Conservation (phyloP, 2,888 invertebrate genomes). For the Cephus runcator region DNA sequence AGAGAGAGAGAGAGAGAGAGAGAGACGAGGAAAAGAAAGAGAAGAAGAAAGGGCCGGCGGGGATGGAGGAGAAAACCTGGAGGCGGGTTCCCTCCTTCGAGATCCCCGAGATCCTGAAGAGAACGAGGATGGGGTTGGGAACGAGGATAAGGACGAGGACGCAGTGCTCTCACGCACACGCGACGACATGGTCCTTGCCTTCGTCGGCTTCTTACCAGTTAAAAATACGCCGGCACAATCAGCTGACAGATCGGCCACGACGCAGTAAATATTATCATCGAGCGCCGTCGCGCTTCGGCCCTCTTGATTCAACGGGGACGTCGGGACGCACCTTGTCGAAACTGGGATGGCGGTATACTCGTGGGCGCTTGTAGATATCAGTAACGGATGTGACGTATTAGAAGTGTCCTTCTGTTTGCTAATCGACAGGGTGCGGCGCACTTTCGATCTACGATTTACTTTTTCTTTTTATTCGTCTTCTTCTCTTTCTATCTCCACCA, state of each 20-base stretch:
- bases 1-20: too few species aligned
- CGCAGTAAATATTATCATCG: constrained; percentile 54
- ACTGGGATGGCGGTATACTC: constrained; percentile 24
- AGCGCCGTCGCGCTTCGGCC: constrained; percentile 11
- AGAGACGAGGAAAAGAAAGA: not conserved
- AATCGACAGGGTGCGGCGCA: not conserved
- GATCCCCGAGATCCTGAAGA: not conserved
- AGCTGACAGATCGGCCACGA: constrained; percentile 51
- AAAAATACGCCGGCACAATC: constrained; percentile 52
- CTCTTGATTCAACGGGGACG: not conserved
- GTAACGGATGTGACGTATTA: not conserved
- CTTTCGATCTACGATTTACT: not conserved
- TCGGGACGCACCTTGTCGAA: constrained; percentile 42
- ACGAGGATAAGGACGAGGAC: not conserved
- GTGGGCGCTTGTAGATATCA: not conserved
- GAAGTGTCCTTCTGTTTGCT: not conserved
- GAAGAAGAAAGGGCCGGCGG: not conserved
- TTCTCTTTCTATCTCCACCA: constrained; percentile 3
- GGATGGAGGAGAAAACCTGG: constrained; percentile 2
- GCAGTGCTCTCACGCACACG: constrained; percentile 19
- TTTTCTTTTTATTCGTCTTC: constrained; percentile 17
- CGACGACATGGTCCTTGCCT: constrained; percentile 28
- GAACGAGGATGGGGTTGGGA: too few species aligned
- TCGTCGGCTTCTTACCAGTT: constrained; percentile 39
- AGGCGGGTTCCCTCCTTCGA: constrained; percentile 22